Evolutionary conservation across 92 coral and sea anemone genomes (phyloP), one percentile per base, ranked within the genome.

Genomic region (Phenganax marumi): DNA sequence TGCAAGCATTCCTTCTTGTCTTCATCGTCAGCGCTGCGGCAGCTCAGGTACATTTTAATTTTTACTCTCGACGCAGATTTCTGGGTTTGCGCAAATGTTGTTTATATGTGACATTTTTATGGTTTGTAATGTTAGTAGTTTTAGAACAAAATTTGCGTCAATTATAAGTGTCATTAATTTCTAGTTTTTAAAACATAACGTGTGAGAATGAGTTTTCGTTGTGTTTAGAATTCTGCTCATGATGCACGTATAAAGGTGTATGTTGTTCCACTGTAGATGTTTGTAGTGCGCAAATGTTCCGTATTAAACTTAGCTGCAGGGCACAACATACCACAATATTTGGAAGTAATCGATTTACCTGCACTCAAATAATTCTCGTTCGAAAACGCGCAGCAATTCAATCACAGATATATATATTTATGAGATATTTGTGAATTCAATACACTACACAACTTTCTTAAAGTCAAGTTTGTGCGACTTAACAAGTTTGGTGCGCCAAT

Each of bases 1-100:
- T 78, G 70, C 83, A 50, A 78, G 83, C 83, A 62, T 63, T 78
- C 83, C 60, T 78, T 19, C 73, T 78, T 47, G 83, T 78, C 70
- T 60, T 78, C 73, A n/a, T 78, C 54, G 73, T 66, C 46, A 54
- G 68, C 68, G 68, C 81, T 43, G 24, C 69, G 65, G 26, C 10
- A 48, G 81, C 81, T 25, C 23, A 76, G 81, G 81, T 76, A 76
- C 22, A 33, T 33, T 33, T 33, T 33, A 33, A 33, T 33, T 33
- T 33, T 33, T 5, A 33, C 43, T 33, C 5, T 33, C 43, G 3
- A 33, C 43, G 43, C 43, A 33, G 43, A 33, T 5, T 33, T 33
- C 43, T 33, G 43, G 2, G 43, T 33, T 33, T 33, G 43, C 43
- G 43, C 43, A 21, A 33, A 23, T 33, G 43, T 66, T 66, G 25